These are phyloP conservation scores for Xiphophorus maculatus DNA, from an alignment of 2,113 vertebrate species.

Conservation along the genomic window DNA sequence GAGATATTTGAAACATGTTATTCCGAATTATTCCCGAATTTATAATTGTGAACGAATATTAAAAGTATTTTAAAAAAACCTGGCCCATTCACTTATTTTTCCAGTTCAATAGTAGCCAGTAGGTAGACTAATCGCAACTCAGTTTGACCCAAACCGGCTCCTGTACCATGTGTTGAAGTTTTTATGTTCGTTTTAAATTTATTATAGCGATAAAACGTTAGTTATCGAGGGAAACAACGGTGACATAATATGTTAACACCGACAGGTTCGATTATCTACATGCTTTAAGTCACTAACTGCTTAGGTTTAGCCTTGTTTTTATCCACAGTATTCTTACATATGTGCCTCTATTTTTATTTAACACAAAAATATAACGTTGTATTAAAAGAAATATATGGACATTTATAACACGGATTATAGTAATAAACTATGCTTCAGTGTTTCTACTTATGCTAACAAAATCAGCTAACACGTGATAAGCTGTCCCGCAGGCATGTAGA, in stretches of 20 bases:
- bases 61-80: too few relatives aligned
- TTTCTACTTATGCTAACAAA: neutral
- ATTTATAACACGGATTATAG: neutral
- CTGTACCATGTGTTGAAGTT: slow-evolving; percentile 40
- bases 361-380: neutral
- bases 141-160: slow-evolving; percentile 8
- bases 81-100: too few relatives aligned
- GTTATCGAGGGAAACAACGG: too few relatives aligned
- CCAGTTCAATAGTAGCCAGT: neutral
- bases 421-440: too few relatives aligned
- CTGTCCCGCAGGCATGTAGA: neutral
- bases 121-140: neutral
- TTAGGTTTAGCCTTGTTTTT: neutral
- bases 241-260: too few relatives aligned
- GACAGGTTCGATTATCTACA: too few relatives aligned
- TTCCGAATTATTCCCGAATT: neutral
- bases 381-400: neutral
- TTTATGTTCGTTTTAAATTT: neutral
- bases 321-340: neutral
- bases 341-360: neutral
- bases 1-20: neutral
- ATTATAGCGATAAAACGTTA: neutral
- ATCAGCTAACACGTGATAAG: slow-evolving; percentile 9
- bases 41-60: neutral
- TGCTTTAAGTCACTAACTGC: too few relatives aligned